A percentile compares a stretch with the other conserved stretches of the same genome.
Conservation (phyloP, 1,140 invertebrate species). For the Ostrea denselamellosa region DNA sequence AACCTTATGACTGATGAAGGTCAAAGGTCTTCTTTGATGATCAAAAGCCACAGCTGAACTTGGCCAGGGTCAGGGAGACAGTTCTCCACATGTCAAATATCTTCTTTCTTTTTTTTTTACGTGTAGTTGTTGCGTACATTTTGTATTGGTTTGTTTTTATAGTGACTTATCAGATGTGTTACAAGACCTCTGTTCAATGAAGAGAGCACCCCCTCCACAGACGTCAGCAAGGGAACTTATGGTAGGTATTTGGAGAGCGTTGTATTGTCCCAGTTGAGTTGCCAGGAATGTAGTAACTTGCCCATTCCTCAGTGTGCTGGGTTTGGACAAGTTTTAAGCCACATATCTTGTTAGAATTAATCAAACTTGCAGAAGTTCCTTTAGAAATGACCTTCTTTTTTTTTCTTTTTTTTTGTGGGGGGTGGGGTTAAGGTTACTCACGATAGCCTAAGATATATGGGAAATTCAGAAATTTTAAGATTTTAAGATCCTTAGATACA, state of each 20-base stretch:
- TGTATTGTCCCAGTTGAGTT: background rate
- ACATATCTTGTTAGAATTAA: too few species aligned
- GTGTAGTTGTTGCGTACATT: background rate
- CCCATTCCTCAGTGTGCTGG: background rate
- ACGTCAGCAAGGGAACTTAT: background rate
- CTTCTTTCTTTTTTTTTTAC: background rate
- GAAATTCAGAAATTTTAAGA: too few species aligned
- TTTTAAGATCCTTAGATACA: too few species aligned
- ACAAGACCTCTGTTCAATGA: background rate
- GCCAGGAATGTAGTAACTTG: background rate
- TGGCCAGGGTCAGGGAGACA: background rate
- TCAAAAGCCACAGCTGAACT: background rate
- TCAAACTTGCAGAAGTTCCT: too few species aligned
- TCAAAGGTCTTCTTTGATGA: too few species aligned
- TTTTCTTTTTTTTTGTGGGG: too few species aligned
- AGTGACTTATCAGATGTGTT: background rate
- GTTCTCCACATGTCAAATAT: background rate
- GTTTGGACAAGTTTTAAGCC: too few species aligned
- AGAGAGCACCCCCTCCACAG: constrained; percentile 4
- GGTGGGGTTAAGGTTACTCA: too few species aligned
- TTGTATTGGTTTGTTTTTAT: background rate
- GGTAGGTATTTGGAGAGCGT: background rate
- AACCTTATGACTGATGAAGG: too few species aligned
- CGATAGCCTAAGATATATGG: too few species aligned
- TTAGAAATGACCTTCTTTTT: too few species aligned